Base-by-base conservation (phyloP, 2,888 invertebrate genomes). In the Caenorhabditis afra region DNA sequence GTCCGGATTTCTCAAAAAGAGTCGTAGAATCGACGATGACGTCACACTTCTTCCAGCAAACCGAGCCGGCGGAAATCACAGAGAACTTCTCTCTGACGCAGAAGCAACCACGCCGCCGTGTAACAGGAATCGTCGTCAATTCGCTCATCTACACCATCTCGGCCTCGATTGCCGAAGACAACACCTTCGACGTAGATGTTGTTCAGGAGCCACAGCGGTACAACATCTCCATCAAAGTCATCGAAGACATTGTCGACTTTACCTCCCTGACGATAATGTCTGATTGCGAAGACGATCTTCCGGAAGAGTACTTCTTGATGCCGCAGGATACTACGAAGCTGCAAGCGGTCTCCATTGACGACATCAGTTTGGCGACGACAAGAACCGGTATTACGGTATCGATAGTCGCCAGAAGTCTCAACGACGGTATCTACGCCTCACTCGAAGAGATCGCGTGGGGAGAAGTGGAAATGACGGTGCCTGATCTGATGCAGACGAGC, bases 371-470 rank as follows among this genome's bases (percentile, higher is more conserved):
- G 23, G 74, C 76, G 1, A 73, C 74, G 0, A 76, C 64, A 0
- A 65, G 78, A 50, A 83, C 86, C 29, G 86, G 85, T 22, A 81
- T 87, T 22, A 85, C 85, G 1, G 85, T 89, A 0, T 87, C 87
- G 14, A 88, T 89, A 50, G 87, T 87, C 23, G 89, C 89, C 0
- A 76, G 86, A 58, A 87, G 87, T 52, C 74, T 87, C 41, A 81
- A 87, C 47, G 89, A 89, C 67, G 82, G 83, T 20, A 85, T 88
- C 8, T 82, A 86, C 58, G 89, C 86, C 16, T 83, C 85, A 1
- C 78, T 89, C 41, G 89, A 89, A 53, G 88, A 89, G 61, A 87
- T 89, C 18, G 88, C 88, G 4, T 89, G 89, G 87, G 87, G 87
- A 50, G 87, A 87, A 64, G 87, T 85, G 11, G 68, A 76, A n/a